A percentile compares a stretch with the other conserved stretches of the same genome.
These are phyloP conservation scores for Pardalotus punctatus DNA, from an alignment of 2,113 vertebrate genomes.

Conservation along the genomic window DNA sequence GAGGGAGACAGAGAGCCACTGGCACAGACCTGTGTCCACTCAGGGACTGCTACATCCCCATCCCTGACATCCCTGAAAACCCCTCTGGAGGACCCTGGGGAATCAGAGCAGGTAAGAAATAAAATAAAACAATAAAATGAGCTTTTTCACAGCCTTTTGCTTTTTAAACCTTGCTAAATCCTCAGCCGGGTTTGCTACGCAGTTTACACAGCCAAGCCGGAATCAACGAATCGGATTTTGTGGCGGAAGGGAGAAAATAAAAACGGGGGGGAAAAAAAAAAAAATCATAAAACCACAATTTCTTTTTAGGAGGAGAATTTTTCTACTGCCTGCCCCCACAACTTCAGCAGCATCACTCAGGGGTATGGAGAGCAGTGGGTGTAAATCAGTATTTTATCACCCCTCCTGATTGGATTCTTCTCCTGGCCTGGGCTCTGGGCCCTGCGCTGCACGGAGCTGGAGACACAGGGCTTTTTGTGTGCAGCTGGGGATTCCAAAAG, in stretches of 20 bases:
- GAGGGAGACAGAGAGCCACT: slow-evolving; percentile 52
- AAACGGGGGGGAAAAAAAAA: no score
- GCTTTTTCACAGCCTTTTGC: background rate
- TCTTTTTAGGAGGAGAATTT: background rate
- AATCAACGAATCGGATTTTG: background rate
- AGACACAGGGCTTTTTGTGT: slow-evolving; percentile 56
- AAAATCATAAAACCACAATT: background rate
- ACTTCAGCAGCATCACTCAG: background rate
- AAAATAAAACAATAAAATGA: background rate
- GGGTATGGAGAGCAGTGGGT: background rate
- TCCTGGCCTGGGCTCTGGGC: slow-evolving; percentile 15
- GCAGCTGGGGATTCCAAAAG: slow-evolving; percentile 29
- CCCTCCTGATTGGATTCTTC: background rate
- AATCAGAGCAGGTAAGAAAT: background rate
- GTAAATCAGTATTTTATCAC: background rate
- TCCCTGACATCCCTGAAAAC: background rate
- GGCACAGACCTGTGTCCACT: background rate
- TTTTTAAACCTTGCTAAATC: background rate
- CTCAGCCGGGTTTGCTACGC: background rate
- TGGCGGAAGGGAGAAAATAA: background rate
- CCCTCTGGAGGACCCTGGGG: fast-evolving
- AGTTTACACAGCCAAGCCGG: background rate
- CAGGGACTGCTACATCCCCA: background rate
- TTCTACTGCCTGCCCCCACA: background rate
- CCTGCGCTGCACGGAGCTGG: background rate